Evolutionary conservation across 2,888 invertebrate genomes (phyloP).

Genomic region (Phortica okadai): DNA sequence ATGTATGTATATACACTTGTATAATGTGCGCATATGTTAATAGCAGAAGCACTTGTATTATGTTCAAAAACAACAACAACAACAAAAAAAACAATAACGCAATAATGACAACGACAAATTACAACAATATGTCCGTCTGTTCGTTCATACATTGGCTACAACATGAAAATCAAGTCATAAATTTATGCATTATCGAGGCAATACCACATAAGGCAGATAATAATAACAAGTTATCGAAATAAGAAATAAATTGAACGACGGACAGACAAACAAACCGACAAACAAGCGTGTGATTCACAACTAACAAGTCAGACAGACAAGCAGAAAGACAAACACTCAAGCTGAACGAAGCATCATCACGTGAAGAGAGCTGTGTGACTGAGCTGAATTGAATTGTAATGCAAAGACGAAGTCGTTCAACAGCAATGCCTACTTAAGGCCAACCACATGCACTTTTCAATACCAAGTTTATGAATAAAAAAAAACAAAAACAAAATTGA

Average conservation of each 20-base stretch:
- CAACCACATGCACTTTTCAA: slow-evolving; percentile 40
- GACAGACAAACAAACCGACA: slow-evolving; percentile 30
- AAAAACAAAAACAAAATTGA: not conserved
- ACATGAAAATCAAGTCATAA: slow-evolving; percentile 33
- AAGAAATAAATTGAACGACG: slow-evolving; percentile 44
- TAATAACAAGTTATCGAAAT: slow-evolving; percentile 42
- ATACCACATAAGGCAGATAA: slow-evolving; percentile 17
- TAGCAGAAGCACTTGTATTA: not conserved
- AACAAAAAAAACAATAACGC: not conserved
- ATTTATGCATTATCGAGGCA: slow-evolving; percentile 33
- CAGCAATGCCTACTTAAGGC: slow-evolving; percentile 27
- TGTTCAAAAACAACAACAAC: slow-evolving; percentile 2
- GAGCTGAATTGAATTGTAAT: slow-evolving; percentile 38
- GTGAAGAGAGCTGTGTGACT: not conserved
- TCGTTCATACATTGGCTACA: slow-evolving; percentile 6
- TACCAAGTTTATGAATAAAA: not conserved
- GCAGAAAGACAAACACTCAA: not conserved
- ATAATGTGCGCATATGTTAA: not conserved
- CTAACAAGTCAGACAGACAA: not conserved
- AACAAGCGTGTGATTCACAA: not conserved
- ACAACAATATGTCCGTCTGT: slow-evolving; percentile 13
- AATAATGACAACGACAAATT: slow-evolving; percentile 34
- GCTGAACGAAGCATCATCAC: not conserved
- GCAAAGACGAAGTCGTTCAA: not conserved
- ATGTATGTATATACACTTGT: not conserved